Base-by-base conservation (phyloP, 2,797 vertebrate genomes). In the Clarias fuscus region DNA sequence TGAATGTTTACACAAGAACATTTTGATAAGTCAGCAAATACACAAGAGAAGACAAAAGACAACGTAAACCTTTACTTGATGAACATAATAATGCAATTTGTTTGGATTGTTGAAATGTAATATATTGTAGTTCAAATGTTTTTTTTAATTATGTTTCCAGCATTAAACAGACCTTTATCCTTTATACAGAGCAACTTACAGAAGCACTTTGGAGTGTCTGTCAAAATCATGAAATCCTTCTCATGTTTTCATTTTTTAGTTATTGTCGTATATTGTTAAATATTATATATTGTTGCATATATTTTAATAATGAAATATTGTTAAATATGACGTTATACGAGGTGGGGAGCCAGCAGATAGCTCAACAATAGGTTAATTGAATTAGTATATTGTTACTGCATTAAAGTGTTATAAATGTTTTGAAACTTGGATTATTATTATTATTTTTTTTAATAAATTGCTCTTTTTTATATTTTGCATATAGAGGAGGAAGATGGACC, bases 401-500 rank as follows among this genome's bases (percentile, higher is more conserved):
- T 76, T 58, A 18, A 59, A 33, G 13, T 48, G 18, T 7, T 27
- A 48, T 5, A 65, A 65, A 81, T 81, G 30, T 10, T 65, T 43
- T 80, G 14, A 64, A 7, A 43, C 59, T 17, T 62, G 27, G 11
- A 62, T 79, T 62, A 5, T 37, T 33, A 5, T 37, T 33, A 33
- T 22, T 59, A 33, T 33, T 22, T 4, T 62, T 61, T 61, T 37
- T 62, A 43, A 64, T 43, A 80, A 64, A 1, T 61, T 59, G 48
- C 14, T 13, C 8, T 5, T 67, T 17, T 30, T 71, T 48, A 20
- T 81, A 48, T 56, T 48, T 33, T 33, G 72, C 48, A 73, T 77
- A 22, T 64, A 95, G 94, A 94, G 78, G 87, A 93, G 89, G 75
- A 17, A 82, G 30, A 85, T 86, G 64, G 93, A 93, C 33, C 89